Percentiles rank a stretch among this genome's conserved stretches.
Evolutionary conservation across 2,888 invertebrate species (phyloP).

Genomic region (Dendrolimus pini): DNA sequence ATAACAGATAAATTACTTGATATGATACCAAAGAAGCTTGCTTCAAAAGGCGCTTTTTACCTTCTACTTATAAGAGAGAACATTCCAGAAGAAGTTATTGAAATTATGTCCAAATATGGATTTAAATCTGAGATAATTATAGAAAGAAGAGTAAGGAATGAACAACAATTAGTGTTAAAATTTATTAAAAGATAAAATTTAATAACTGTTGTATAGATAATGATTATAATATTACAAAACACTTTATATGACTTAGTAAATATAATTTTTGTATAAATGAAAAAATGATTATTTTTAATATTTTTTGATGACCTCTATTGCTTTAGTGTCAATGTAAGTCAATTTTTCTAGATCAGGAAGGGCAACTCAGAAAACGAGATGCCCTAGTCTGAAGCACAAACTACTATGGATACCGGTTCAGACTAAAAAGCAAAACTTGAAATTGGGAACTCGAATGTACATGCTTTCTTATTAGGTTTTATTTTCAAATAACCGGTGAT

Average conservation of each 20-base stretch:
- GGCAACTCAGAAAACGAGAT: no score
- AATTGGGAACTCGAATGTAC: no score
- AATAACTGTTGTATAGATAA: slow-evolving; percentile 2
- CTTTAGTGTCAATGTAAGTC: slow-evolving; percentile 72
- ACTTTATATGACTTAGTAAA: slow-evolving; percentile 6
- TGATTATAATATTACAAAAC: slow-evolving; percentile 4
- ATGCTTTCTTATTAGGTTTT: no score
- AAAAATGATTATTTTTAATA: slow-evolving; percentile 45
- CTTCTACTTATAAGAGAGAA: slow-evolving; percentile 93
- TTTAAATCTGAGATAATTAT: slow-evolving; percentile 79
- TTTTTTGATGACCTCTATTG: slow-evolving; percentile 73
- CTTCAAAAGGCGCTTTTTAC: slow-evolving; percentile 89
- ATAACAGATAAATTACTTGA: slow-evolving; percentile 86
- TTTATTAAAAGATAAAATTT: slow-evolving; percentile 32
- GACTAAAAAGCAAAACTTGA: no score
- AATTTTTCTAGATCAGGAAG: slow-evolving; percentile 48
- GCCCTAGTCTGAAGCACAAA: no score
- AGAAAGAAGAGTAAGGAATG: slow-evolving; percentile 88
- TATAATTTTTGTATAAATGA: slow-evolving; percentile 20
- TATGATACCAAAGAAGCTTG: slow-evolving; percentile 81
- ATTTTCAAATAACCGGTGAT: no score
- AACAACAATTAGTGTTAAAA: slow-evolving; percentile 89
- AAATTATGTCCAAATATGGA: slow-evolving; percentile 73
- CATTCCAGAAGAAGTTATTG: slow-evolving; percentile 83
- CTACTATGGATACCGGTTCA: no score